phyloP scores from a whole-genome alignment of 2,888 invertebrate genomes.

The Chirona hameri region DNA sequence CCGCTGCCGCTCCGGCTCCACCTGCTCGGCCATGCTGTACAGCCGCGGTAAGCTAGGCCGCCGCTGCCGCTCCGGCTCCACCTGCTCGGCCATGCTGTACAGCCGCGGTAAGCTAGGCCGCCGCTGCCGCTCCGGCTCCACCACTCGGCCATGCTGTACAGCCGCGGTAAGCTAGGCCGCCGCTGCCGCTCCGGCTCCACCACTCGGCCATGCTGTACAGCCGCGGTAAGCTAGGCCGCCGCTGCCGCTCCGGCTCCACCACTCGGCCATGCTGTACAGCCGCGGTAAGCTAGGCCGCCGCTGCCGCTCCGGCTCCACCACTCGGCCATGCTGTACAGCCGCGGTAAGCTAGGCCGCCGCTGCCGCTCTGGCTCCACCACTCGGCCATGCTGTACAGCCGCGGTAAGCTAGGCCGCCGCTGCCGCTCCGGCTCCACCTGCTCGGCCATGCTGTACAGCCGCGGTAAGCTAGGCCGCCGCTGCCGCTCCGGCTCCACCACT shows the following conservation, averaged over 20 bases:
- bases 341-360: background rate
- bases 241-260: too few species aligned
- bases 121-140: background rate
- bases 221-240: background rate
- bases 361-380: too few species aligned
- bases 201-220: slow-evolving; percentile 1
- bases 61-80: slow-evolving; percentile 7
- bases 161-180: too few species aligned
- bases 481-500: too few species aligned
- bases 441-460: background rate
- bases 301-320: slow-evolving; percentile 6
- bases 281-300: too few species aligned
- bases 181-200: slow-evolving; percentile 4
- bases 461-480: background rate
- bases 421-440: background rate
- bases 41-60: too few species aligned
- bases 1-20: background rate
- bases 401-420: too few species aligned
- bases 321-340: background rate
- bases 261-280: too few species aligned
- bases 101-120: background rate
- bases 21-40: too few species aligned
- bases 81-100: background rate
- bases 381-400: too few species aligned
- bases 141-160: too few species aligned